Evolutionary conservation across 2,888 invertebrate species (phyloP).

Genomic region (Folsomia manolachei): DNA sequence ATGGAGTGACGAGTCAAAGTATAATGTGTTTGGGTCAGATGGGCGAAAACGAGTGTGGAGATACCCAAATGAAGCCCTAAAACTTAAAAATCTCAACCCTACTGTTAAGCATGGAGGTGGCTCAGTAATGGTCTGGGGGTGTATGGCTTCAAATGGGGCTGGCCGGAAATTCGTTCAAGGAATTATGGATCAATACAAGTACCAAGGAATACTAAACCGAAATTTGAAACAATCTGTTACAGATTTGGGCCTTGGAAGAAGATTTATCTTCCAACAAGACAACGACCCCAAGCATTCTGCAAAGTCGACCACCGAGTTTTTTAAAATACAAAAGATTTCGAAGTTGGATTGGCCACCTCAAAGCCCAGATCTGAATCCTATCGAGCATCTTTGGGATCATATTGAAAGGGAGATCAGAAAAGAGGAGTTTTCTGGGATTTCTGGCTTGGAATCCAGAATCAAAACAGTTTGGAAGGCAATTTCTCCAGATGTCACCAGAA

Average conservation of each 20-base stretch:
- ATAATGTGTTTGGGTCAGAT: no score
- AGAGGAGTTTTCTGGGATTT: background rate
- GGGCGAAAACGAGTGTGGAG: no score
- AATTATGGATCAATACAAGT: constrained; percentile 22
- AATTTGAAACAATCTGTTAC: constrained; percentile 15
- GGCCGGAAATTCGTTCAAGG: constrained; percentile 27
- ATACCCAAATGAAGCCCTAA: no score
- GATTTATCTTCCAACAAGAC: constrained; percentile 25
- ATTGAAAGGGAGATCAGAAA: constrained; percentile 9
- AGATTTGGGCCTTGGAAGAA: constrained; percentile 17
- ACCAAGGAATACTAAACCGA: constrained; percentile 10
- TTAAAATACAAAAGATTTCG: constrained; percentile 17
- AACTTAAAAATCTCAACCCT: no score
- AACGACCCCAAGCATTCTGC: constrained; percentile 33
- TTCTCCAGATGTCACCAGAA: background rate
- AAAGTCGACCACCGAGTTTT: background rate
- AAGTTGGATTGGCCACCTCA: constrained; percentile 24
- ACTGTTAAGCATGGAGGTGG: no score
- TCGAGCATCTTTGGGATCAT: constrained; percentile 25
- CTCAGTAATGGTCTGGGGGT: no score
- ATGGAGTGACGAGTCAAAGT: no score
- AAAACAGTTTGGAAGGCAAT: constrained; percentile 11
- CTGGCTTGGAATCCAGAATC: background rate
- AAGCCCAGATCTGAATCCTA: constrained; percentile 25
- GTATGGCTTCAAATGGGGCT: no score